Percentiles rank a stretch among this genome's conserved stretches.
phyloP scores from a whole-genome alignment of 2,888 invertebrate species.

The Danaus chrysippus region DNA sequence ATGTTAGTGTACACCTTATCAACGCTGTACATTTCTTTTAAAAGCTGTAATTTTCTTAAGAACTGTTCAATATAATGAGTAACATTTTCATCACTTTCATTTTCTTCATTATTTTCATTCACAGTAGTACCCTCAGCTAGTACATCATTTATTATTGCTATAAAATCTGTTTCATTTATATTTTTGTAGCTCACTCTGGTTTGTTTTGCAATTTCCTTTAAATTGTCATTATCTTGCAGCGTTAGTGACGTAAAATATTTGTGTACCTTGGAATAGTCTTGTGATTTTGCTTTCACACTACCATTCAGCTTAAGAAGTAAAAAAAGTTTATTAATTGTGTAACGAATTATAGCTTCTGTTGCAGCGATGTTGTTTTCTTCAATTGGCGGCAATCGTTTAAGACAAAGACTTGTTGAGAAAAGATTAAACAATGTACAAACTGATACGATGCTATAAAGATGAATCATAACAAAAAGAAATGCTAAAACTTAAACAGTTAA shows the following conservation, averaged over 20 bases:
- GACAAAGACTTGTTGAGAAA: constrained; percentile 8
- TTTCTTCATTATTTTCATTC: constrained; percentile 26
- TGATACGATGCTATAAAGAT: constrained; percentile 4
- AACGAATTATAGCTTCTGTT: constrained; percentile 41
- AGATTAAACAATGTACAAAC: constrained; percentile 9
- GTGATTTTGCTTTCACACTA: constrained; percentile 38
- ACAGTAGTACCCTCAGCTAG: constrained; percentile 42
- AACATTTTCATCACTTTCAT: constrained; percentile 32
- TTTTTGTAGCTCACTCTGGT: constrained; percentile 39
- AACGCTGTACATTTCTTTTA: constrained; percentile 39
- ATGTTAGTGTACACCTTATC: constrained; percentile 34
- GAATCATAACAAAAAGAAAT: constrained; percentile 6
- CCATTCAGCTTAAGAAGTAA: constrained; percentile 40
- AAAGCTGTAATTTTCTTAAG: constrained; percentile 39
- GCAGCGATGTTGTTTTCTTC: constrained; percentile 39
- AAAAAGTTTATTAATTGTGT: constrained; percentile 49
- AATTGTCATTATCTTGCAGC: constrained; percentile 43
- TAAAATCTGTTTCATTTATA: constrained; percentile 44
- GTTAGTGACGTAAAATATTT: constrained; percentile 49
- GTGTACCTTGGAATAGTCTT: constrained; percentile 46
- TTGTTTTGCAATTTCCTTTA: constrained; percentile 44
- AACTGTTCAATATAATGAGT: constrained; percentile 40
- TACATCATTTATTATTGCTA: constrained; percentile 47
- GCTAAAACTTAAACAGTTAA: background rate
- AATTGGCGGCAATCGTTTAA: constrained; percentile 38